Conservation (phyloP, 2,113 vertebrate genomes). For the Edolisoma coerulescens region DNA sequence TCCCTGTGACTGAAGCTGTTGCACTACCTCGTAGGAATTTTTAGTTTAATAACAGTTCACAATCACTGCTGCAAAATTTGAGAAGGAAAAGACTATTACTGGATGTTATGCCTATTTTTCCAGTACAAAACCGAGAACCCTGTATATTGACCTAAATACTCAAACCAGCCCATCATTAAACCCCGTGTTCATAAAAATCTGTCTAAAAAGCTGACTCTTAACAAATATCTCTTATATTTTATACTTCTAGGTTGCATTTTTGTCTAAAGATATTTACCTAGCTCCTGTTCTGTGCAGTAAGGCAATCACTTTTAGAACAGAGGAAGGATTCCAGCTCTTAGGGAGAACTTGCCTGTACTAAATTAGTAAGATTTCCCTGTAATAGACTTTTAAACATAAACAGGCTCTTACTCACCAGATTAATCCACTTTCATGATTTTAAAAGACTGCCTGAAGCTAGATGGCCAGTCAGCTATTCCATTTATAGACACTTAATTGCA, state of each 20-base stretch:
- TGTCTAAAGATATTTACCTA: not conserved
- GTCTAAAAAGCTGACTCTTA: not conserved
- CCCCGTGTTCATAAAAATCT: not conserved
- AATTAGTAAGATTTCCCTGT: not conserved
- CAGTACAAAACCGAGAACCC: not conserved
- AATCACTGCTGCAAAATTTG: not conserved
- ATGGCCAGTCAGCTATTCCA: not conserved
- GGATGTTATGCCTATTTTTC: not conserved
- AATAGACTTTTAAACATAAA: not conserved
- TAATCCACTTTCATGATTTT: conserved; percentile 4
- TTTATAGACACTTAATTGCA: not conserved
- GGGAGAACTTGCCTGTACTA: not conserved
- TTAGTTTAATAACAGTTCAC: not conserved
- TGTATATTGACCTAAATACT: not conserved
- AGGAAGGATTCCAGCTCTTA: not conserved
- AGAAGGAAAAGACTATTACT: not conserved
- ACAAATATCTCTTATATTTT: not conserved
- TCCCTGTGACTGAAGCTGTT: not conserved
- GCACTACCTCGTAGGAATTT: not conserved
- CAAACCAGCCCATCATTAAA: not conserved
- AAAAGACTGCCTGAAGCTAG: conserved; percentile 5
- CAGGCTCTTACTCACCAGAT: not conserved
- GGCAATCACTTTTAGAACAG: not conserved
- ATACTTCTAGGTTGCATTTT: not conserved
- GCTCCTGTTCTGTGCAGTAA: not conserved